phyloP scores from a whole-genome alignment of 1,140 invertebrate species.

The Pseudomyrmex flavicornis region DNA sequence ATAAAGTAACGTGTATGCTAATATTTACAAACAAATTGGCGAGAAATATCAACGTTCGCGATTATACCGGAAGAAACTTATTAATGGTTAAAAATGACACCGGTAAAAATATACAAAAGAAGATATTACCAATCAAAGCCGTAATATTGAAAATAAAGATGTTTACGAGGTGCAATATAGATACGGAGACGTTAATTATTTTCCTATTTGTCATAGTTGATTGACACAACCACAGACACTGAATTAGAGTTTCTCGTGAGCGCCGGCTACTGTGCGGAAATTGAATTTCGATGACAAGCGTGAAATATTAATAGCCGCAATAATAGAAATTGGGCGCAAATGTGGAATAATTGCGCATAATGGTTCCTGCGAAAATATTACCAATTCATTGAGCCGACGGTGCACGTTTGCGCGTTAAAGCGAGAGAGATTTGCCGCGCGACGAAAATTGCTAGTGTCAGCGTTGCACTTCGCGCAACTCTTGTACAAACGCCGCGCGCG shows the following conservation, averaged over 20 bases:
- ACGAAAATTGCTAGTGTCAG: constrained; percentile 55
- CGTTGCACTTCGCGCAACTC: constrained; percentile 4
- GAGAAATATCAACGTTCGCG: not conserved
- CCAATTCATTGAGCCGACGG: constrained; percentile 62
- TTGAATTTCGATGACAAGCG: constrained; percentile 76
- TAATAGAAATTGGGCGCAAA: constrained; percentile 70
- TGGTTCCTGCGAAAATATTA: constrained; percentile 66
- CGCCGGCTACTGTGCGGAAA: constrained; percentile 64
- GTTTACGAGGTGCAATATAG: constrained; percentile 36
- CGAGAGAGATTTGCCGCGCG: constrained; percentile 12
- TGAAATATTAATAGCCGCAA: constrained; percentile 72
- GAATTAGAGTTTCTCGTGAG: constrained; percentile 70
- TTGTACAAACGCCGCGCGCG: not conserved
- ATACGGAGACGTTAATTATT: constrained; percentile 70
- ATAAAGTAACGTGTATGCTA: no score
- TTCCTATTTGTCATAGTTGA: constrained; percentile 71
- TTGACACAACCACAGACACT: constrained; percentile 73
- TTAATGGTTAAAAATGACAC: not conserved
- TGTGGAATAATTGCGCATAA: constrained; percentile 71
- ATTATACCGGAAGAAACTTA: not conserved
- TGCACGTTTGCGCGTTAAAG: constrained; percentile 47
- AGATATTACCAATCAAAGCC: not conserved
- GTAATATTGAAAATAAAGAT: not conserved
- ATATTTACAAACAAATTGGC: not conserved
- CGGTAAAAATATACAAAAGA: not conserved